These are phyloP conservation scores for Sinotaia quadrata DNA, from an alignment of 2,888 invertebrate species.

Conservation along the genomic window DNA sequence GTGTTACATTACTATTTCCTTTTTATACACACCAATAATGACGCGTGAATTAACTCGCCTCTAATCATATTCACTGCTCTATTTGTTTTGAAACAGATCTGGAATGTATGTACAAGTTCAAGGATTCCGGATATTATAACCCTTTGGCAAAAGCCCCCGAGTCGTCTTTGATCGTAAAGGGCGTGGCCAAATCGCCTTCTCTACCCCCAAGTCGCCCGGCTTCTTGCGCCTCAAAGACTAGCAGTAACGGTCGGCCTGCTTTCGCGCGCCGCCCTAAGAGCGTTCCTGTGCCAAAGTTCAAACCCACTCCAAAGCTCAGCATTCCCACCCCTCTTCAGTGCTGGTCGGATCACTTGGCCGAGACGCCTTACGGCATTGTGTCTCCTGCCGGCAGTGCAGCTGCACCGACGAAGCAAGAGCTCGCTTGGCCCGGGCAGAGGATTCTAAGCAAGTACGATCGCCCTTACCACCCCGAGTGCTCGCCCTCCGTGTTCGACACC, in stretches of 20 bases:
- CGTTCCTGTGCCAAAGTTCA: conserved; percentile 51
- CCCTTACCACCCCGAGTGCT: background rate
- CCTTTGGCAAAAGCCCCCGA: conserved; percentile 44
- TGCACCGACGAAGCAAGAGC: conserved; percentile 11
- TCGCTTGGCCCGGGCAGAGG: conserved; percentile 16
- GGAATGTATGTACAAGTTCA: conserved; percentile 55
- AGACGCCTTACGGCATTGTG: conserved; percentile 46
- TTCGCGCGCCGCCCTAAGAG: conserved; percentile 41
- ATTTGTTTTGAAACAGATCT: conserved; percentile 41
- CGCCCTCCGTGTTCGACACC: conserved; percentile 12
- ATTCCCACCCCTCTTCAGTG: conserved; percentile 58
- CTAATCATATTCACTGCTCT: background rate
- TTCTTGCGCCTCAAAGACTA: conserved; percentile 14
- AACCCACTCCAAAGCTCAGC: conserved; percentile 47
- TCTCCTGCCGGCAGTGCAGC: background rate
- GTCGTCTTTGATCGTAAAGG: conserved; percentile 33
- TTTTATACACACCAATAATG: too few species aligned
- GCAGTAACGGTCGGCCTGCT: background rate
- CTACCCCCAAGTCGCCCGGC: conserved; percentile 32
- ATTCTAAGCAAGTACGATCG: conserved; percentile 19
- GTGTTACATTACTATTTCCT: too few species aligned
- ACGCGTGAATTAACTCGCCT: too few species aligned
- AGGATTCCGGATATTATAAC: conserved; percentile 54
- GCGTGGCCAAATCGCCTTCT: conserved; percentile 22
- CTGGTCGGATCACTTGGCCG: conserved; percentile 53